Evolutionary conservation across 2,113 vertebrate species (phyloP), one percentile per base, ranked within the genome.

Genomic region (Emydura subglobosa): DNA sequence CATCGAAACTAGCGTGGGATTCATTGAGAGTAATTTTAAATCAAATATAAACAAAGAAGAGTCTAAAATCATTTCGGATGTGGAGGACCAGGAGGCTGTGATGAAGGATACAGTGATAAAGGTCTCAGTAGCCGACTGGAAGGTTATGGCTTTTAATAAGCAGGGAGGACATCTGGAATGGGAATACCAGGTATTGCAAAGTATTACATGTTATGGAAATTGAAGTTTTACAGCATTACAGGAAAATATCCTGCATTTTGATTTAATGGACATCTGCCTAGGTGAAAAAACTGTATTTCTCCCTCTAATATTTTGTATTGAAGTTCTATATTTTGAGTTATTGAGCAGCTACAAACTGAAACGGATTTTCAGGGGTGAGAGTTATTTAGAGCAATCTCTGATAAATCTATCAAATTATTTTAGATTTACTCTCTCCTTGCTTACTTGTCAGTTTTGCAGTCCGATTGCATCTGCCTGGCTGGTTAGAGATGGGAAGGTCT

Each of bases 381-480:
- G 6, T 44, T 88, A 16, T 3, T 34, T 91, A 94, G 55, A 17
- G 16, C 83, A 55, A 80, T 34, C 76, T 91, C 81, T 7, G 11
- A 0, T 91, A 94, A 84, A 90, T 84, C 16, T 49, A 54, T 27
- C 34, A 31, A 27, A 39, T 19, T 50, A 39, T 85, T 79, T 95
- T 89, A 68, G 39, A 68, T 42, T 79, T 86, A 49, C 7, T 14
- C 83, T 44, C 94, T 5, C 42, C 3, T 83, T 91, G 47, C 72
- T 92, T 72, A 87, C 61, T 42, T 79, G 90, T 76, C 96, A 99
- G 99, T 99, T 99, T 98, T 99, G 99, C 95, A 99, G 99, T 47
- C 99, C 99, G 31, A 99, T 99, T 86, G 99, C 99, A 92, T 99
- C 99, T 6, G 99, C 99, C 13, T 99, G 99, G 99, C 97, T 99